Percentiles rank a stretch among this genome's conserved stretches.
These are phyloP conservation scores for Pseudomyrmex flavicornis DNA, from an alignment of 1,140 invertebrate species.

Conservation along the genomic window DNA sequence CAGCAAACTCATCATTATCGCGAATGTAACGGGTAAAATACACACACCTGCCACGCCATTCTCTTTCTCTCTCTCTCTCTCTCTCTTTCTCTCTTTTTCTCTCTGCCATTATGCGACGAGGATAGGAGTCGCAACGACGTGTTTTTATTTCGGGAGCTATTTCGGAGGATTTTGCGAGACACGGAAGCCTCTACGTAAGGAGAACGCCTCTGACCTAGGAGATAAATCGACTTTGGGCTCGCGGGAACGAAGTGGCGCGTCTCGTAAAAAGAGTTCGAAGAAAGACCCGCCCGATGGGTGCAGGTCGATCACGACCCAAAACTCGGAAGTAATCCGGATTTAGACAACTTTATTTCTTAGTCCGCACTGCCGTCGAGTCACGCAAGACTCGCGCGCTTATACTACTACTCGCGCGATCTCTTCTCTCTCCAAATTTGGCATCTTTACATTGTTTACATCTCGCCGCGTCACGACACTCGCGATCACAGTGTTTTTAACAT, in stretches of 20 bases:
- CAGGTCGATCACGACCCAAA: constrained; percentile 19
- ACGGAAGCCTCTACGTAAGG: neutral
- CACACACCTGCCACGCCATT: constrained; percentile 17
- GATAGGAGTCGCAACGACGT: constrained; percentile 3
- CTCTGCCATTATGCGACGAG: constrained; percentile 13
- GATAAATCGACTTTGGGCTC: neutral
- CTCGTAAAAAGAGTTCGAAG: neutral
- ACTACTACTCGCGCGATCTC: neutral
- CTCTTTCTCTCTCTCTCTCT: neutral
- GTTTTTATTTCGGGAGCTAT: constrained; percentile 12
- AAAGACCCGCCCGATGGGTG: neutral
- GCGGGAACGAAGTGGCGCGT: neutral
- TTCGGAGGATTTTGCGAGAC: neutral
- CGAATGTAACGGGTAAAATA: constrained; percentile 32
- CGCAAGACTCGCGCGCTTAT: neutral
- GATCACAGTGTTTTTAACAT: neutral
- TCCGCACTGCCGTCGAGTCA: neutral
- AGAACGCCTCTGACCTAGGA: neutral
- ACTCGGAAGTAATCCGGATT: constrained; percentile 40
- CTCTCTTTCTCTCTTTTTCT: neutral
- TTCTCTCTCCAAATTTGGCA: neutral
- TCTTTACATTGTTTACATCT: neutral
- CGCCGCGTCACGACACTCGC: neutral
- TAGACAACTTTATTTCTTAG: constrained; percentile 14
- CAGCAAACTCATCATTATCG: constrained; percentile 57